Conservation (phyloP, 1,140 invertebrate species). For the Papilio xuthus region DNA sequence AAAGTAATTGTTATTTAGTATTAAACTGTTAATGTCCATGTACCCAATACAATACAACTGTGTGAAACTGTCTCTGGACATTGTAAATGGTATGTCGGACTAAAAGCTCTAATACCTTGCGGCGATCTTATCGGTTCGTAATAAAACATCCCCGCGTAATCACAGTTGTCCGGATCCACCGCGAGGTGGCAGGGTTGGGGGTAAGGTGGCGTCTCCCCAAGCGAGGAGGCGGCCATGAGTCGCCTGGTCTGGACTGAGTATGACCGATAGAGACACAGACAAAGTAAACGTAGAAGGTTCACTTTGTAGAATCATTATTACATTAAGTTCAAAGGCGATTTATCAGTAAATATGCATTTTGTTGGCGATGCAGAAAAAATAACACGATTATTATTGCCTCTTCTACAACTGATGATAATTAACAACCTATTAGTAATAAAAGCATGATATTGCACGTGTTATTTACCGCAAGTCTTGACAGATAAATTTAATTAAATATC, state of each 20-base stretch:
- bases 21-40: not conserved
- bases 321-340: not conserved
- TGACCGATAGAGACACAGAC: not conserved
- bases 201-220: not conserved
- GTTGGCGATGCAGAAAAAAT: no score
- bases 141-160: constrained; percentile 31
- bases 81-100: constrained; percentile 12
- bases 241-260: not conserved
- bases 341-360: no score
- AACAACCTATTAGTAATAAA: no score
- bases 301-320: not conserved
- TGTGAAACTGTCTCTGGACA: not conserved
- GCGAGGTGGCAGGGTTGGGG: not conserved
- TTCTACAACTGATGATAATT: no score
- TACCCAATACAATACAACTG: not conserved
- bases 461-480: not conserved
- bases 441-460: no score
- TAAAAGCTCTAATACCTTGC: constrained; percentile 19
- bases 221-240: not conserved
- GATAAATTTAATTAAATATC: not conserved
- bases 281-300: not conserved
- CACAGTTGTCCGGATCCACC: constrained; percentile 28
- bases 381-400: no score
- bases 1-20: not conserved
- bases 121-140: constrained; percentile 15